These are phyloP conservation scores for Astreopora myriophthalma DNA, from an alignment of 64 coral and sea anemone species.

Conservation along the genomic window DNA sequence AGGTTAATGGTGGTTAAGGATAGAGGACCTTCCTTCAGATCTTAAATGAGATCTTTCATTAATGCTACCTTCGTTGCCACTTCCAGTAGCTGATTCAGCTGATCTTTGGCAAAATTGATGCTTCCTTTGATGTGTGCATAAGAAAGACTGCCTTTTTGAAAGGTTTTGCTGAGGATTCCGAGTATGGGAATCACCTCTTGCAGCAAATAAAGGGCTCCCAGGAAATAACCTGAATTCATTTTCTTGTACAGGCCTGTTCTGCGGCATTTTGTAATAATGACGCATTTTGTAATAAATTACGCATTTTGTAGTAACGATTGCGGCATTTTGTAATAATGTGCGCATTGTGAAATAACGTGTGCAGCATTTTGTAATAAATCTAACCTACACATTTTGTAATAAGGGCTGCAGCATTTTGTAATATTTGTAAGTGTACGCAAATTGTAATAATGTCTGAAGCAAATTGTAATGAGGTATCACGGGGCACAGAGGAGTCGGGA, in stretches of 20 bases:
- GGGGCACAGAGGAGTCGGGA: background rate
- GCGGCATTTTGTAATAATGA: too few relatives aligned
- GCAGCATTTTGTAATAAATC: background rate
- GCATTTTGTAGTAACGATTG: slow-evolving; percentile 9
- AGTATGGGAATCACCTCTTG: too few relatives aligned
- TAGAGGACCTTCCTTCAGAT: slow-evolving; percentile 2
- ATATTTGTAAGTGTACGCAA: slow-evolving; percentile 7
- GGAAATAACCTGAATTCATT: too few relatives aligned
- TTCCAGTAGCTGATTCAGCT: slow-evolving; percentile 3
- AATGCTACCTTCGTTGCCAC: background rate
- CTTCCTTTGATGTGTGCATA: slow-evolving; percentile 29
- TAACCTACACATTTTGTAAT: background rate
- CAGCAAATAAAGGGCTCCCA: too few relatives aligned
- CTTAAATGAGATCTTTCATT: background rate
- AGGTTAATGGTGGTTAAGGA: background rate
- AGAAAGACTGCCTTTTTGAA: slow-evolving; percentile 15
- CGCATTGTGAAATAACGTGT: slow-evolving; percentile 2
- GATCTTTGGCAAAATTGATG: background rate
- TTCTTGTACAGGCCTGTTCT: too few relatives aligned
- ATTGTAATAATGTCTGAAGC: background rate
- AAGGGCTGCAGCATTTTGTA: slow-evolving; percentile 28
- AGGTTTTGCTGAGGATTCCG: slow-evolving; percentile 46
- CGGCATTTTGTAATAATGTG: slow-evolving; percentile 9
- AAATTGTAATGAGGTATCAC: too few relatives aligned
- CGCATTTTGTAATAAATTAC: too few relatives aligned